These are phyloP conservation scores for Jaculus jaculus DNA, from an alignment of 2,113 vertebrate species.

Conservation along the genomic window DNA sequence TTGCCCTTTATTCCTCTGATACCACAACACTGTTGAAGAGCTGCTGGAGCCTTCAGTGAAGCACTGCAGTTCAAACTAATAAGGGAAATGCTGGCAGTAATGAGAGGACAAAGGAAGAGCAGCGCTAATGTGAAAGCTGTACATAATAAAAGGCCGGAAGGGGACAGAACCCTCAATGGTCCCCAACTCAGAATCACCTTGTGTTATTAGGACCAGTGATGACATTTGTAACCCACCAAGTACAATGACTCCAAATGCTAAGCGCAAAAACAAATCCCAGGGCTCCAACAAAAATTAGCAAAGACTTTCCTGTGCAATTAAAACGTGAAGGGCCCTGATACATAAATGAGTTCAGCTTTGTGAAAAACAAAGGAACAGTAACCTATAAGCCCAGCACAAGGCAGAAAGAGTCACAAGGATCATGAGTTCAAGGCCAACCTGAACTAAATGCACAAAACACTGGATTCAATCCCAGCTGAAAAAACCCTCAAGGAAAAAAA, in stretches of 20 bases:
- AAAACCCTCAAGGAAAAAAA: not conserved
- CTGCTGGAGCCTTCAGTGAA: not conserved
- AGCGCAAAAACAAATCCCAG: not conserved
- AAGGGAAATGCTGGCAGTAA: not conserved
- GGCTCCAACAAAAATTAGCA: constrained; percentile 14
- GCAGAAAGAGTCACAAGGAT: not conserved
- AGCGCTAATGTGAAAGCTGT: too few relatives aligned
- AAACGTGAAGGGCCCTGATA: not conserved
- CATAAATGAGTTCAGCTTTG: not conserved
- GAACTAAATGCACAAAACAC: not conserved
- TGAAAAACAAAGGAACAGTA: not conserved
- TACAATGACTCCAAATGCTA: constrained; percentile 31
- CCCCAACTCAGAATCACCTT: not conserved
- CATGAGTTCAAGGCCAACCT: not conserved
- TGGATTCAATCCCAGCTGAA: not conserved
- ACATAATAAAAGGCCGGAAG: not conserved
- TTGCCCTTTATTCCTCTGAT: not conserved
- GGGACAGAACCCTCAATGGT: not conserved
- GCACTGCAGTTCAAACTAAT: not conserved
- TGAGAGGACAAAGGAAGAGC: not conserved
- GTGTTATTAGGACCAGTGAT: not conserved
- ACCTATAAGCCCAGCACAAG: not conserved
- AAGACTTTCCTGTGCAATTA: not conserved
- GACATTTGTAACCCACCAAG: not conserved
- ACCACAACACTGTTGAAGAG: not conserved